Conservation (phyloP, 2,888 invertebrate species). For the Ramazzottius varieornatus region DNA sequence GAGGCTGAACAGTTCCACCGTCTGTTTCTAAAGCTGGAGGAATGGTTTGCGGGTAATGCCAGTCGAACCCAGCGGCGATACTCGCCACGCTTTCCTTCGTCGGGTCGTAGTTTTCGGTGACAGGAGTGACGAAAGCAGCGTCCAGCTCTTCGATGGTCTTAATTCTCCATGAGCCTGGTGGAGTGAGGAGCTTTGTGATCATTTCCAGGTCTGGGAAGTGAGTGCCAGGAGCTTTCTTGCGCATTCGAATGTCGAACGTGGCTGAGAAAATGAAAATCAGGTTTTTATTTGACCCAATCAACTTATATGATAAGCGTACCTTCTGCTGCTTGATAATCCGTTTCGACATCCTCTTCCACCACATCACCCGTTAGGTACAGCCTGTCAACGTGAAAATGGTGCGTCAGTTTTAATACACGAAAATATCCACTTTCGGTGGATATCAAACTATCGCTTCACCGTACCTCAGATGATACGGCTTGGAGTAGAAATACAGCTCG, state of each 20-base stretch:
- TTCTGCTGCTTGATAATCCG: background rate
- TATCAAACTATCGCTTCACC: too few relatives aligned
- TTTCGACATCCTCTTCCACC: background rate
- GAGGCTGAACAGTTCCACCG: background rate
- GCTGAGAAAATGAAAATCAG: background rate
- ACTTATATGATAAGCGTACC: background rate
- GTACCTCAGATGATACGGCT: constrained; percentile 1
- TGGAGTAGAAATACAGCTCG: background rate
- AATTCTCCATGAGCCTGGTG: background rate
- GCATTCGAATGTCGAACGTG: background rate
- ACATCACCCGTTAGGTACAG: background rate
- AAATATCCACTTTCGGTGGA: too few relatives aligned
- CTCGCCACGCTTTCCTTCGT: background rate
- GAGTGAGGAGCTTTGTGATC: constrained; percentile 4
- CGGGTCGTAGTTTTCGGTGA: background rate
- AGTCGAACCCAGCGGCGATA: background rate
- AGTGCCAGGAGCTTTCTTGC: background rate
- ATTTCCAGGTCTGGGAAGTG: background rate
- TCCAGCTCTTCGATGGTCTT: background rate
- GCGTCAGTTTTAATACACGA: too few relatives aligned
- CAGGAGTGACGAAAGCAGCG: background rate
- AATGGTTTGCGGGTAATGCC: background rate
- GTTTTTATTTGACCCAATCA: background rate
- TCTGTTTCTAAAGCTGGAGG: background rate
- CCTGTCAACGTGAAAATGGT: background rate